Evolutionary conservation across 2,113 vertebrate species (phyloP), one percentile per base, ranked within the genome.

Genomic region (Nothocercus julius): DNA sequence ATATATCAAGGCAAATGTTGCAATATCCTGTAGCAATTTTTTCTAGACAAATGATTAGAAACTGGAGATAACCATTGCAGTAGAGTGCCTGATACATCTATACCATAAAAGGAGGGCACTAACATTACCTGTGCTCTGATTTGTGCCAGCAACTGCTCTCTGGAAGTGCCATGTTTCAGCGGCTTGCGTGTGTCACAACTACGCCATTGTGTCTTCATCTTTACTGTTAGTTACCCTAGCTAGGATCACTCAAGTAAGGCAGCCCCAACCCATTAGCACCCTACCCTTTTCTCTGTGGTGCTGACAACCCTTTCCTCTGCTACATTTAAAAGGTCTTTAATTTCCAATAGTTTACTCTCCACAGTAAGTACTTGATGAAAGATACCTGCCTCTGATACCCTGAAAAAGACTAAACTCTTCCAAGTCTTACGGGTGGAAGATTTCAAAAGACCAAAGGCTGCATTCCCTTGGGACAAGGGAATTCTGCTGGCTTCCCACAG

Each of bases 141-240:
- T 82, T 68, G 22, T 17, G 16, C 67, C 38, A 7, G 20, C 0
- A 0, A 9, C 16, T 64, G 53, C 13, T 72, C 34, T 13, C 73
- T 67, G 56, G 36, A 54, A 79, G 36, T 25, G 47, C 75, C 67
- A 56, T 8, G 16, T 19, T 67, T n/a, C 27, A 58, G 40, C 5
- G 63, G 42, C 40, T 19, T 36, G 13, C 12, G 10, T 0, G 14
- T 16, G 30, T 54, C 84, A 64, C 56, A 68, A 5, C 13, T 3
- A 0, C 4, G 20, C 69, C 69, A 72, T 3, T 0, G 2, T 1
- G 1, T 47, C 51, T 63, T 59, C 40, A 28, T 44, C 64, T 36
- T 12, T 70, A 3, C 20, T n/a, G 27, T 34, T 54, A 49, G 61
- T 30, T 62, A 34, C 30, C n/a, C 69, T 17, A 22, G n/a, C 20